Percentiles rank a stretch among this genome's conserved stretches.
Evolutionary conservation across 1,140 invertebrate genomes (phyloP).

Genomic region (Orius insidiosus): DNA sequence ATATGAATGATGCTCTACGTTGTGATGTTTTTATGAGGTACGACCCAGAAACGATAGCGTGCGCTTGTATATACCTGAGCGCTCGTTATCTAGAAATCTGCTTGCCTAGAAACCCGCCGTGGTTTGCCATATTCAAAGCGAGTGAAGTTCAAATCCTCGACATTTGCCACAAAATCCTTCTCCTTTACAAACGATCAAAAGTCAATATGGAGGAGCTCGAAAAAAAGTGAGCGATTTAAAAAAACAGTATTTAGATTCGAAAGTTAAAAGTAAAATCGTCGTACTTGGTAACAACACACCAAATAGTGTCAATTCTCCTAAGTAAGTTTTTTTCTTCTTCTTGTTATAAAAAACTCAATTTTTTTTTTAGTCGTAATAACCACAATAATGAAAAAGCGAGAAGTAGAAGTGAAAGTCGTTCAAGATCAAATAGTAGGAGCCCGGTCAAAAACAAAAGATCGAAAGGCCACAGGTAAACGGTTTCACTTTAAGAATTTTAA

Average conservation of each 20-base stretch:
- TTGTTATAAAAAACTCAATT: slow-evolving; percentile 19
- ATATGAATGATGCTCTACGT: slow-evolving; percentile 96
- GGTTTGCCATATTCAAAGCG: slow-evolving; percentile 77
- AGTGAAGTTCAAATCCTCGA: slow-evolving; percentile 66
- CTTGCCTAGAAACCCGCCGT: slow-evolving; percentile 70
- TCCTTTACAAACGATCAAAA: slow-evolving; percentile 65
- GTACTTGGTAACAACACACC: slow-evolving; percentile 34
- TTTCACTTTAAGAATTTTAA: slow-evolving; percentile 2
- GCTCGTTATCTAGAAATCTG: slow-evolving; percentile 71
- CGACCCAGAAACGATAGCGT: slow-evolving; percentile 92
- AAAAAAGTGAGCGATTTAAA: slow-evolving; percentile 45
- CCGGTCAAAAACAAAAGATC: slow-evolving; percentile 26
- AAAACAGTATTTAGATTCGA: slow-evolving; percentile 54
- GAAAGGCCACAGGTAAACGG: slow-evolving; percentile 27
- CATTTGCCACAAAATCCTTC: slow-evolving; percentile 65
- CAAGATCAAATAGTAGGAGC: slow-evolving; percentile 31
- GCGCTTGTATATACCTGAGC: slow-evolving; percentile 92
- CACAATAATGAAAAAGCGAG: slow-evolving; percentile 28
- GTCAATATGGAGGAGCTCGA: slow-evolving; percentile 31
- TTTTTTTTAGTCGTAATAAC: slow-evolving; percentile 26
- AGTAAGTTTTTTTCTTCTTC: slow-evolving; percentile 19
- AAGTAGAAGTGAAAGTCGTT: slow-evolving; percentile 29
- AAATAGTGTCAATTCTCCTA: slow-evolving; percentile 34
- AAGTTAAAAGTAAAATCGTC: slow-evolving; percentile 40
- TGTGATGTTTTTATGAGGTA: slow-evolving; percentile 94